Evolutionary conservation across 2,888 invertebrate species (phyloP).

Genomic region (Argyra leucocephala): DNA sequence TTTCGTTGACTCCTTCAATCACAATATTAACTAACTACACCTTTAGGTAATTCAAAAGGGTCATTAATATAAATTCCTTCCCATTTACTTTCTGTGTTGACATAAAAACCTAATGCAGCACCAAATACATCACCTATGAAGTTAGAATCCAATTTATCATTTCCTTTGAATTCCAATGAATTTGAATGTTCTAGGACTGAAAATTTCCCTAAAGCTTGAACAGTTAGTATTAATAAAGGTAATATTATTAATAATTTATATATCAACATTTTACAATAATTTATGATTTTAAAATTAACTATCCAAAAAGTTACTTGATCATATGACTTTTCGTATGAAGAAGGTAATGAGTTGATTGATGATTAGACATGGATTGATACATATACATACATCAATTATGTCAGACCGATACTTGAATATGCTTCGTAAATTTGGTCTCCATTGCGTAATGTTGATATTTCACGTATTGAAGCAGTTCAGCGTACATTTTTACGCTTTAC

Average conservation of each 20-base stretch:
- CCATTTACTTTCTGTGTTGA: constrained; percentile 63
- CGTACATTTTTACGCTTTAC: too few species aligned
- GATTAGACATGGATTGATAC: too few species aligned
- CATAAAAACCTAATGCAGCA: constrained; percentile 62
- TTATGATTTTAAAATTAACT: neutral
- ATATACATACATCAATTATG: too few species aligned
- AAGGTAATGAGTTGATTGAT: neutral
- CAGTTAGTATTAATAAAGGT: constrained; percentile 19
- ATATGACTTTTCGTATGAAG: neutral
- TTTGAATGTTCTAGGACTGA: constrained; percentile 58
- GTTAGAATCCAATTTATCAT: constrained; percentile 50
- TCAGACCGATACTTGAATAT: too few species aligned
- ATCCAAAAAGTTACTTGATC: neutral
- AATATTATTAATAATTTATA: neutral
- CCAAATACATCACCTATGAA: constrained; percentile 61
- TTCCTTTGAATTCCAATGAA: constrained; percentile 59
- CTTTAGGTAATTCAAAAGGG: constrained; percentile 66
- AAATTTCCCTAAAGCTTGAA: constrained; percentile 48
- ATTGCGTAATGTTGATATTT: too few species aligned
- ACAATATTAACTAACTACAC: constrained; percentile 57
- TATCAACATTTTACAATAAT: neutral
- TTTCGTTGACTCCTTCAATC: constrained; percentile 56
- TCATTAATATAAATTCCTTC: constrained; percentile 56
- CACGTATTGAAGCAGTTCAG: too few species aligned
- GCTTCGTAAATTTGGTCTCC: too few species aligned